These are phyloP conservation scores for Isaurus tuberculatus DNA, from an alignment of 92 coral and sea anemone genomes.

Conservation along the genomic window DNA sequence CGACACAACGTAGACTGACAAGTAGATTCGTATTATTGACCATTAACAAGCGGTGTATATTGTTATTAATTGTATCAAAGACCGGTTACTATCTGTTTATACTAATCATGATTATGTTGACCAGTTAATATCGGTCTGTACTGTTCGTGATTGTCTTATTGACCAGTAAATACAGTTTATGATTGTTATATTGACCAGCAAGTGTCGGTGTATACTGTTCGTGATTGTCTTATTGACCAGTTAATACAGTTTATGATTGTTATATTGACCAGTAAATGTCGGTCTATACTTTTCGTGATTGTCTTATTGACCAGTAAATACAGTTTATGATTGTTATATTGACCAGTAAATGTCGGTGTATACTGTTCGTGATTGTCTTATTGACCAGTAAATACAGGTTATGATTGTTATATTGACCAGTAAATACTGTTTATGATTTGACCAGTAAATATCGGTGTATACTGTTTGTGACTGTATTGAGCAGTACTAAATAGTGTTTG, in stretches of 20 bases:
- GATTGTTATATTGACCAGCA: no score
- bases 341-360: neutral
- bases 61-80: neutral
- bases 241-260: no score
- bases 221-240: neutral
- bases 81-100: neutral
- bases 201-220: neutral
- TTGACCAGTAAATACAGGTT: neutral
- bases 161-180: neutral
- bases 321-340: neutral
- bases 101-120: neutral
- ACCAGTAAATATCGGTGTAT: neutral
- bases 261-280: neutral
- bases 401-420: neutral
- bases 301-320: neutral
- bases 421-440: neutral
- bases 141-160: neutral
- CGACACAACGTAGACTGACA: slow-evolving; percentile 14
- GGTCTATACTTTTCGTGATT: neutral
- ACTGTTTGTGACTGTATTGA: neutral
- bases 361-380: neutral
- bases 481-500: neutral
- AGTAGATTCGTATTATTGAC: neutral
- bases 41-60: neutral
- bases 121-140: neutral